Conservation (phyloP, 2,797 vertebrate genomes). For the Moxostoma hubbsi region DNA sequence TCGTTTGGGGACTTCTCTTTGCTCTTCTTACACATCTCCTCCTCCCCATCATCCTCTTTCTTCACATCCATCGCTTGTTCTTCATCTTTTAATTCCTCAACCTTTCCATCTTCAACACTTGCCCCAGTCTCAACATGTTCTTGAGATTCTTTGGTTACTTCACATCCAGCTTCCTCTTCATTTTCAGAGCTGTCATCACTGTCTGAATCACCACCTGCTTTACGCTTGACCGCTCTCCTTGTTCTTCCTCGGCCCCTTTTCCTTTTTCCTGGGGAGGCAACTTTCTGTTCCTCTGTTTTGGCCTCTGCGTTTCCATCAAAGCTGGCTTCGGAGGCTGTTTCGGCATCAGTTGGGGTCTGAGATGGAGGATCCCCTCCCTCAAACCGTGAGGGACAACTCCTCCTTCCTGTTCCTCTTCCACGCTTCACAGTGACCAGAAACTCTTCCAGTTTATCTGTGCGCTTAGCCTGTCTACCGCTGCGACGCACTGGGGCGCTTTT, state of each 20-base stretch:
- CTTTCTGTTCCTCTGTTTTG: constrained; percentile 72
- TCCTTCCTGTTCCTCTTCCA: constrained; percentile 74
- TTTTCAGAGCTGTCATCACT: constrained; percentile 81
- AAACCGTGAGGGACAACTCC: constrained; percentile 74
- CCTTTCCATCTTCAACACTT: constrained; percentile 63
- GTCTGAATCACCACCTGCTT: constrained; percentile 19
- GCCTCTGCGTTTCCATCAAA: constrained; percentile 86
- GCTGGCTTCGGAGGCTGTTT: constrained; percentile 93
- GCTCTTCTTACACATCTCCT: constrained; percentile 70
- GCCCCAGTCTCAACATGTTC: constrained; percentile 60
- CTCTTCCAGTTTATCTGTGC: constrained; percentile 93
- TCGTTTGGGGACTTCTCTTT: constrained; percentile 60
- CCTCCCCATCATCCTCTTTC: constrained; percentile 65
- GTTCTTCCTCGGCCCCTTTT: constrained; percentile 66
- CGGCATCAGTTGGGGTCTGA: constrained; percentile 88
- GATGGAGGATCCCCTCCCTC: constrained; percentile 89
- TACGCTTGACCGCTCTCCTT: constrained; percentile 42
- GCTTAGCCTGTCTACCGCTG: constrained; percentile 92
- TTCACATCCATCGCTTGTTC: constrained; percentile 63
- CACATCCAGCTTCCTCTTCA: constrained; percentile 66
- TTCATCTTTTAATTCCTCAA: constrained; percentile 41
- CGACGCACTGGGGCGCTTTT: constrained; percentile 85
- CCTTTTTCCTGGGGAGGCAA: constrained; percentile 71
- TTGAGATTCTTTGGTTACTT: constrained; percentile 56
- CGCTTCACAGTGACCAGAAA: constrained; percentile 92